Evolutionary conservation across 1,140 invertebrate species (phyloP).

Genomic region (Scylla paramamosain): DNA sequence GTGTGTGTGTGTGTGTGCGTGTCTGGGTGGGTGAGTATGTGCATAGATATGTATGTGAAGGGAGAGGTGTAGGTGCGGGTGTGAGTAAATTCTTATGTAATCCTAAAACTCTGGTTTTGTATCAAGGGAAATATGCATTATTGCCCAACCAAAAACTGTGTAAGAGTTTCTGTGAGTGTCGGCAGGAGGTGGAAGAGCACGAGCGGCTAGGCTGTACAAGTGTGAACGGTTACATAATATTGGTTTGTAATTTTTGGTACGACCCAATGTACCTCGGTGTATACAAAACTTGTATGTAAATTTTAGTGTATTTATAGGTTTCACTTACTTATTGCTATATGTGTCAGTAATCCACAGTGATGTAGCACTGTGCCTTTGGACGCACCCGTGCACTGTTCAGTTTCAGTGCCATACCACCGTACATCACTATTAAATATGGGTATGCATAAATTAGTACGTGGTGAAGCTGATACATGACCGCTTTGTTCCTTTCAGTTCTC

Average conservation of each 20-base stretch:
- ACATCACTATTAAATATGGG: background rate
- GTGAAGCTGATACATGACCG: background rate
- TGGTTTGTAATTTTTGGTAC: too few species aligned
- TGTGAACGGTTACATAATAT: too few species aligned
- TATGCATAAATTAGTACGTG: background rate
- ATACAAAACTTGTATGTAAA: too few species aligned
- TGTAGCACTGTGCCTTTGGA: background rate
- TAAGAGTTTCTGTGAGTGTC: too few species aligned
- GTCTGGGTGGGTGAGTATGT: background rate
- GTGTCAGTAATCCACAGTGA: too few species aligned
- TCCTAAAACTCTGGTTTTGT: background rate
- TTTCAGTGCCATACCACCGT: background rate
- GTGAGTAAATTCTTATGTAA: background rate
- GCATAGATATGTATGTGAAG: background rate
- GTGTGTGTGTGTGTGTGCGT: slow-evolving; percentile 17
- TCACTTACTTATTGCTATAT: too few species aligned
- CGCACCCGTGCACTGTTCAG: background rate
- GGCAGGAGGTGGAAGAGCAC: too few species aligned
- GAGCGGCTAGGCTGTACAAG: too few species aligned
- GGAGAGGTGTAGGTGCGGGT: background rate
- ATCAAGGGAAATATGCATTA: too few species aligned
- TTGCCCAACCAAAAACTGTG: background rate
- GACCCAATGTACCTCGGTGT: too few species aligned
- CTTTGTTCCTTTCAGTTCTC: background rate
- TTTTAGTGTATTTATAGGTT: too few species aligned